Percentiles rank a stretch among this genome's conserved stretches.
These are phyloP conservation scores for Baryphthengus martii DNA, from an alignment of 2,113 vertebrate species.

Conservation along the genomic window DNA sequence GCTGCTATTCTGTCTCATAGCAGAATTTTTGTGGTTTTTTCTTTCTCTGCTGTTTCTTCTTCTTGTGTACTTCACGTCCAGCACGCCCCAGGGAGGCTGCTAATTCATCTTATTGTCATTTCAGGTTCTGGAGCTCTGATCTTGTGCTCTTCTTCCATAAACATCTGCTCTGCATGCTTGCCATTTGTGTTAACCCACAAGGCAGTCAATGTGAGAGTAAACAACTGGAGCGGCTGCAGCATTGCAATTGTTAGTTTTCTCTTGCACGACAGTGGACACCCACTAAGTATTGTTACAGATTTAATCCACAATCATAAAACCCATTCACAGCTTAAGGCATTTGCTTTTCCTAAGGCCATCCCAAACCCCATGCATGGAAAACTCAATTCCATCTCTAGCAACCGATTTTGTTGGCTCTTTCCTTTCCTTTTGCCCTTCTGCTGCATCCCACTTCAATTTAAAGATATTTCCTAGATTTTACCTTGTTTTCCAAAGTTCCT, in stretches of 20 bases:
- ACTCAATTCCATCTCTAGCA: not conserved
- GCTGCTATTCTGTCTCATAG: not conserved
- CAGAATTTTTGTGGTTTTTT: too few species aligned
- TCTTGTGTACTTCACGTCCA: not conserved
- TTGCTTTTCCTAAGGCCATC: not conserved
- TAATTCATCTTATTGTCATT: not conserved
- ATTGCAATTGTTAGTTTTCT: not conserved
- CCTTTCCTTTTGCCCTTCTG: not conserved
- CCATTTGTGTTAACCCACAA: not conserved
- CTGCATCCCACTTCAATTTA: not conserved
- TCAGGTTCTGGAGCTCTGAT: not conserved
- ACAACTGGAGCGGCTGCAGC: not conserved
- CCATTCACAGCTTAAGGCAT: not conserved
- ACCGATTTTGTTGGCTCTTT: not conserved
- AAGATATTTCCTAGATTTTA: not conserved
- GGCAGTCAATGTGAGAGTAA: not conserved
- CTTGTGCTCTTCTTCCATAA: not conserved
- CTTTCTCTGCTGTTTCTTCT: not conserved
- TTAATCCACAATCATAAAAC: not conserved
- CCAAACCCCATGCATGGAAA: not conserved
- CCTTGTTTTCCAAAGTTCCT: not conserved
- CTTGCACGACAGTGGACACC: not conserved
- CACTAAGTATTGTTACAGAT: not conserved
- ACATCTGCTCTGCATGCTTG: not conserved
- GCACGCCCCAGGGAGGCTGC: not conserved